Conservation (phyloP, 35 echinoderm and acorn worm species). For the Stichopus chloronotus region DNA sequence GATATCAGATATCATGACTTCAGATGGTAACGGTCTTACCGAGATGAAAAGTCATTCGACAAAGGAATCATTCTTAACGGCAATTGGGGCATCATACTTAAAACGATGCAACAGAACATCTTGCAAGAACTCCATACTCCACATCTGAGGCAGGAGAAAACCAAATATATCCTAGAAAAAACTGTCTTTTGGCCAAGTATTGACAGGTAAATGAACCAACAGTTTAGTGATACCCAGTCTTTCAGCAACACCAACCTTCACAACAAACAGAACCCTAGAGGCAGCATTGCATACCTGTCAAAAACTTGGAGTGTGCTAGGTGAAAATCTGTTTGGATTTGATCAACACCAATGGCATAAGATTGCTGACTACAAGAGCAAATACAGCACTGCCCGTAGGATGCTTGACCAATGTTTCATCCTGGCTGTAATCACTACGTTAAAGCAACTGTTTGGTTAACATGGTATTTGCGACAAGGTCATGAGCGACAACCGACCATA, state of each 20-base stretch:
- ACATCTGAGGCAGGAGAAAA: constrained; percentile 57
- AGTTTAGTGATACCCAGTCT: constrained; percentile 20
- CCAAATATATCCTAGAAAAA: constrained; percentile 58
- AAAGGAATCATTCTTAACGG: constrained; percentile 49
- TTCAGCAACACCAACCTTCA: constrained; percentile 52
- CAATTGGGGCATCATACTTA: neutral
- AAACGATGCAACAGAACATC: constrained; percentile 44
- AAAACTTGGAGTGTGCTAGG: constrained; percentile 43
- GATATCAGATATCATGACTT: constrained; percentile 11
- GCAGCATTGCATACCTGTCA: constrained; percentile 46
- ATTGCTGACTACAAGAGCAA: constrained; percentile 59
- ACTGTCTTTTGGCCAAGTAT: constrained; percentile 59
- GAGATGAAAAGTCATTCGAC: constrained; percentile 42
- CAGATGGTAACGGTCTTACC: constrained; percentile 11
- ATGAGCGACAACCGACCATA: constrained; percentile 51
- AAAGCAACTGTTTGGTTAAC: constrained; percentile 31
- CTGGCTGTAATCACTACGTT: constrained; percentile 7
- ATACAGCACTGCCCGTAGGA: constrained; percentile 12
- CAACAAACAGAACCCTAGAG: constrained; percentile 38
- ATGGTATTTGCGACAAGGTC: constrained; percentile 46
- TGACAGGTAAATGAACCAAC: constrained; percentile 58
- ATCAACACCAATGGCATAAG: constrained; percentile 23
- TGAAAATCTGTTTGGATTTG: constrained; percentile 25
- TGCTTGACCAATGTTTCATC: neutral
- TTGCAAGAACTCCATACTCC: constrained; percentile 47